Conservation (phyloP, 2,113 vertebrate genomes). For the Oryzias melastigma region DNA sequence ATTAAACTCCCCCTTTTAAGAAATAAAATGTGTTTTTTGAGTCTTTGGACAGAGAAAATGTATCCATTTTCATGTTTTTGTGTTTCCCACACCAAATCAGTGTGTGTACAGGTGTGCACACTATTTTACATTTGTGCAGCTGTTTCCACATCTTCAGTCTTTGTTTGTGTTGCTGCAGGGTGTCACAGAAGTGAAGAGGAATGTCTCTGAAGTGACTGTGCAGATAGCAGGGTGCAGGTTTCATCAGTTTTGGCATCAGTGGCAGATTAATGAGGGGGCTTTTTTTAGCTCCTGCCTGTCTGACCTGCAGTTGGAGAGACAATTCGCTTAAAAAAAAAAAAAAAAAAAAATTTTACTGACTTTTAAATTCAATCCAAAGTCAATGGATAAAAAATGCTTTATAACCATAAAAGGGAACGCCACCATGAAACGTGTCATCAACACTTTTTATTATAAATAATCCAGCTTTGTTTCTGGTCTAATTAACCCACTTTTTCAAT, state of each 20-base stretch:
- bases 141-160: slow-evolving; percentile 3
- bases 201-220: slow-evolving; percentile 39
- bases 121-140: slow-evolving; percentile 3
- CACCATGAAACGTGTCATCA: not conserved
- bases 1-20: slow-evolving; percentile 40
- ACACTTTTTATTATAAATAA: slow-evolving; percentile 4
- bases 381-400: too few species aligned
- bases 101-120: not conserved
- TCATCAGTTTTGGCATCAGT: slow-evolving; percentile 58
- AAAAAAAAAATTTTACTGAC: not conserved
- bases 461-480: slow-evolving; percentile 1
- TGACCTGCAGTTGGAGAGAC: slow-evolving; percentile 44
- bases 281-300: slow-evolving; percentile 55
- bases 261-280: slow-evolving; percentile 57
- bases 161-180: slow-evolving; percentile 6
- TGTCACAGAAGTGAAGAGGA: slow-evolving; percentile 18
- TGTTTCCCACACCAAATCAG: not conserved
- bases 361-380: too few species aligned
- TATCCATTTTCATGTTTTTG: slow-evolving; percentile 6
- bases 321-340: slow-evolving; percentile 2
- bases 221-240: slow-evolving; percentile 48
- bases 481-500: slow-evolving; percentile 37
- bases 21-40: slow-evolving; percentile 29
- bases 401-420: not conserved
- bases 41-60: slow-evolving; percentile 16